Evolutionary conservation across 2,113 vertebrate genomes (phyloP).

Genomic region (Pristiophorus japonicus): DNA sequence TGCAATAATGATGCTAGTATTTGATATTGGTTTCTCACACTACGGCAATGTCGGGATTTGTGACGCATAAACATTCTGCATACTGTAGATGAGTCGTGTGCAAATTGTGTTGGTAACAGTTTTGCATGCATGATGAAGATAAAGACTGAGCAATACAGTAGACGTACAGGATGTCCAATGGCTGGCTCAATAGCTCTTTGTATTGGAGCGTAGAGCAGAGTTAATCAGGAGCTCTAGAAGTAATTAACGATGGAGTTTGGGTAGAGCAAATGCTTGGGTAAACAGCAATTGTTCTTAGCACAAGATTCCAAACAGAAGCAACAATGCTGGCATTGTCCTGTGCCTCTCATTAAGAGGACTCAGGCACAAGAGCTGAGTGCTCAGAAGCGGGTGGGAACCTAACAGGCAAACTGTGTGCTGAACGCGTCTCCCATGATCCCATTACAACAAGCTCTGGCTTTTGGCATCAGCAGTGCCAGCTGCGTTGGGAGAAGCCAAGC

Average conservation of each 20-base stretch:
- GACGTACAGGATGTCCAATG: conserved; percentile 49
- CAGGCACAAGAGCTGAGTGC: conserved; percentile 48
- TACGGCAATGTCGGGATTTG: conserved; percentile 13
- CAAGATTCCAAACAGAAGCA: conserved; percentile 61
- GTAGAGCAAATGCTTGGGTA: conserved; percentile 69
- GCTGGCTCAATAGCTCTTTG: conserved; percentile 61
- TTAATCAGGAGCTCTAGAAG: conserved; percentile 69
- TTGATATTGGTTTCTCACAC: conserved; percentile 33
- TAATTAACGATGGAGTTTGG: conserved; percentile 68
- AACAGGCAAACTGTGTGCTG: conserved; percentile 54
- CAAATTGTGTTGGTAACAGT: conserved; percentile 46
- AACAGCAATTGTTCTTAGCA: conserved; percentile 76
- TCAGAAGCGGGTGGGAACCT: conserved; percentile 65
- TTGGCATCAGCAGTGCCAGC: conserved; percentile 61
- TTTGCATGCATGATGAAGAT: conserved; percentile 46
- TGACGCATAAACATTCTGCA: conserved; percentile 40
- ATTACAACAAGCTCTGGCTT: conserved; percentile 60
- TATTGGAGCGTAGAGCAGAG: conserved; percentile 57
- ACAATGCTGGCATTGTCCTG: conserved; percentile 79
- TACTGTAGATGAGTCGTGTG: conserved; percentile 41
- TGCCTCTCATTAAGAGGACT: conserved; percentile 70
- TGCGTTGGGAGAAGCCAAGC: conserved; percentile 70
- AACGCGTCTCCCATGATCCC: conserved; percentile 60
- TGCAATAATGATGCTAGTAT: conserved; percentile 38
- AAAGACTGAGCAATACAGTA: conserved; percentile 43